Conservation (phyloP, 2,888 invertebrate species). For the Leucoptera coffeella region DNA sequence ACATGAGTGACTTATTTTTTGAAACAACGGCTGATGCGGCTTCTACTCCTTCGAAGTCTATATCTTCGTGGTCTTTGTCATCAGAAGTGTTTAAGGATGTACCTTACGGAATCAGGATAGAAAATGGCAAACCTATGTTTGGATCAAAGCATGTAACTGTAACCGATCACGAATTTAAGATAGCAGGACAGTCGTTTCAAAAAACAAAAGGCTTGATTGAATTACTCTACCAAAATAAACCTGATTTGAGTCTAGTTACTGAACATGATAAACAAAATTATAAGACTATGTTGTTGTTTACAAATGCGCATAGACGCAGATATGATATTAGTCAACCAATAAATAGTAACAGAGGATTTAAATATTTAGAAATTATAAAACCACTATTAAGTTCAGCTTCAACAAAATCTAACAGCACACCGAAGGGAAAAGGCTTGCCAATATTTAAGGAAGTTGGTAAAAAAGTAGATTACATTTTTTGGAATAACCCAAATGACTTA, state of each 20-base stretch:
- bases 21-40: no score
- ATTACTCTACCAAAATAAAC: background rate
- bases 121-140: background rate
- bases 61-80: conserved; percentile 2
- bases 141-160: background rate
- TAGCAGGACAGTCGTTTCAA: background rate
- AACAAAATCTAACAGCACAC: background rate
- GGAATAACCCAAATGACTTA: background rate
- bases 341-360: conserved; percentile 1
- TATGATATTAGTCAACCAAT: conserved; percentile 1
- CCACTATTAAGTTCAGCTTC: background rate
- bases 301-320: background rate
- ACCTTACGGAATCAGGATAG: conserved; percentile 1
- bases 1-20: no score
- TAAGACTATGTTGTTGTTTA: background rate
- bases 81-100: background rate
- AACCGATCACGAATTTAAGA: background rate
- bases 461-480: background rate
- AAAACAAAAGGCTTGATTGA: conserved; percentile 1
- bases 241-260: background rate
- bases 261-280: conserved; percentile 1
- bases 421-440: background rate
- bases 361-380: conserved; percentile 1
- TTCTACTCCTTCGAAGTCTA: no score
- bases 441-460: background rate